Percentiles rank a stretch among this genome's conserved stretches.
phyloP scores from a whole-genome alignment of 2,113 vertebrate species.

The Cisticola juncidis region DNA sequence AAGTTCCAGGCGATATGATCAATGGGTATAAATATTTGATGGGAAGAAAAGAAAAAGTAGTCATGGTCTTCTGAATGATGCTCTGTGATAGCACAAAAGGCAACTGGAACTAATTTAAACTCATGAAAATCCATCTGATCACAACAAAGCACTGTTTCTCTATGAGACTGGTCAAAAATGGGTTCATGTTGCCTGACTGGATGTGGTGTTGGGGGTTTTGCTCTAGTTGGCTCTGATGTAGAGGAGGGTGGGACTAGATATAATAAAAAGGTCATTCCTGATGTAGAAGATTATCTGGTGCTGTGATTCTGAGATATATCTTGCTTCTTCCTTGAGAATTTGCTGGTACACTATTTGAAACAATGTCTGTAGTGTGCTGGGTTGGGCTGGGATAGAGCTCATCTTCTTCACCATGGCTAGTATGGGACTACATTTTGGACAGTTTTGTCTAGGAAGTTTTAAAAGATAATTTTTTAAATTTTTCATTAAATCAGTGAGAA shows the following conservation, averaged over 20 bases:
- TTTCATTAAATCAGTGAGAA: not conserved
- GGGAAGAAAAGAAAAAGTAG: not conserved
- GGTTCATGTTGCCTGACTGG: not conserved
- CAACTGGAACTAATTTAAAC: not conserved
- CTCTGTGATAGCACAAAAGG: not conserved
- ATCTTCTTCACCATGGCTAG: not conserved
- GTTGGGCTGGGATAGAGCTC: not conserved
- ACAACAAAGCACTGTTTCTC: not conserved
- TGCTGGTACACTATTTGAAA: not conserved
- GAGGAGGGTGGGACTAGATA: not conserved
- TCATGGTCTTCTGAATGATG: not conserved
- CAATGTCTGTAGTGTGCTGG: not conserved
- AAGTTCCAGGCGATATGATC: not conserved
- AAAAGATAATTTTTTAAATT: not conserved
- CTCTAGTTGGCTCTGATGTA: not conserved
- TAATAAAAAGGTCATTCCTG: not conserved
- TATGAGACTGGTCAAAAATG: not conserved
- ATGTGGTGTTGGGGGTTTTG: not conserved
- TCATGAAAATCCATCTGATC: not conserved
- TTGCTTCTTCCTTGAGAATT: not conserved
- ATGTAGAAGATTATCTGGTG: not conserved
- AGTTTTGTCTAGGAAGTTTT: not conserved
- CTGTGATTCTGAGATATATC: not conserved
- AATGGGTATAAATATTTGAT: not conserved
- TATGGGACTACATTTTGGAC: not conserved